A percentile compares a stretch with the other conserved stretches of the same genome.
These are phyloP conservation scores for Myotis planiceps DNA, from an alignment of 2,797 vertebrate genomes.

Conservation along the genomic window DNA sequence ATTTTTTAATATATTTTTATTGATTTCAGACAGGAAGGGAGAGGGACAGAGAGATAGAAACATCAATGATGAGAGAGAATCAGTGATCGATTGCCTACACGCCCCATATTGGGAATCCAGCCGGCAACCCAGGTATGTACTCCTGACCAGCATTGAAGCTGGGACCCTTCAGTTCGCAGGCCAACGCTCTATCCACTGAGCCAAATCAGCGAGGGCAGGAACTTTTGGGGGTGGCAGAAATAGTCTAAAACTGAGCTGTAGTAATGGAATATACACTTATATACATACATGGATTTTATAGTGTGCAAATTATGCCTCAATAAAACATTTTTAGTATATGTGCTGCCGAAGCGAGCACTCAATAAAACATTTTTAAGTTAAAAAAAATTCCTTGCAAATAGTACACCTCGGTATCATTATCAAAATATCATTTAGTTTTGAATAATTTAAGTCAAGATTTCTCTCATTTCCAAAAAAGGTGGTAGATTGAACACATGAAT, in stretches of 20 bases:
- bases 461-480: neutral
- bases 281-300: neutral
- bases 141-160: no score
- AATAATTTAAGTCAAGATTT: neutral
- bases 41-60: no score
- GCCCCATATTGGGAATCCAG: no score
- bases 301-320: neutral
- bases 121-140: no score
- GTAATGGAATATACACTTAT: neutral
- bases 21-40: no score
- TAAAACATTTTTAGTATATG: neutral
- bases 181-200: no score
- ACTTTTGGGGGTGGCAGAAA: neutral
- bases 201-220: neutral
- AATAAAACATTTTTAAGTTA: neutral
- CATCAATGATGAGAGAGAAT: no score
- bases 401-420: neutral
- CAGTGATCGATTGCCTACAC: no score
- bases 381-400: neutral
- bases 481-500: neutral
- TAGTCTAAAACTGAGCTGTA: neutral
- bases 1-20: no score
- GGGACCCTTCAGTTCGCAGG: no score
- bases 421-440: neutral
- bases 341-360: no score